A percentile compares a stretch with the other conserved stretches of the same genome.
These are phyloP conservation scores for Phyllotreta striolata DNA, from an alignment of 2,888 invertebrate species.

Conservation along the genomic window DNA sequence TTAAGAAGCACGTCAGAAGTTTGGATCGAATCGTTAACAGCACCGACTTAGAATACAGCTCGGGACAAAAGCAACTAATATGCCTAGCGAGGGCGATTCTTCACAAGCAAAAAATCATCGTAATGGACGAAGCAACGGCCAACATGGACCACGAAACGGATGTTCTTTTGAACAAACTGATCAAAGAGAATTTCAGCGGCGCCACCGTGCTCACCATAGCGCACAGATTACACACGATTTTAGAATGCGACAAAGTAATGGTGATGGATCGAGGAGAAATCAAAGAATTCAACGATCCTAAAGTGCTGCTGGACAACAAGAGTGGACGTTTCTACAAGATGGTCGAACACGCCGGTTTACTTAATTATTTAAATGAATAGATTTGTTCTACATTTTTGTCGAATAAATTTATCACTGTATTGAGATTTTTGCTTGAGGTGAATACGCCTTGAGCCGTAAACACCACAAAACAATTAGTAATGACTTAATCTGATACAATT, in stretches of 20 bases:
- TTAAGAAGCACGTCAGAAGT: constrained; percentile 73
- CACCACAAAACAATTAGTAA: too few species aligned
- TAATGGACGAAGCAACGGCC: constrained; percentile 66
- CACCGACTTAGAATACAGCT: constrained; percentile 57
- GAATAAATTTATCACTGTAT: background rate
- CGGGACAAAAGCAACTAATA: constrained; percentile 66
- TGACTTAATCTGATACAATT: too few species aligned
- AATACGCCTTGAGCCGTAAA: too few species aligned
- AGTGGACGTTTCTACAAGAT: constrained; percentile 70
- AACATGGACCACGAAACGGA: constrained; percentile 65
- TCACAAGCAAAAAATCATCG: constrained; percentile 61
- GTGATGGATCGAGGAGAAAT: constrained; percentile 63
- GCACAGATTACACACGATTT: constrained; percentile 61
- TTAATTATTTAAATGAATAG: constrained; percentile 27
- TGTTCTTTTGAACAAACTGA: constrained; percentile 63
- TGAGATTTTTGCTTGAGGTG: background rate
- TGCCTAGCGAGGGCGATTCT: constrained; percentile 66
- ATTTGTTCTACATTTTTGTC: background rate
- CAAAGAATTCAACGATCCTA: constrained; percentile 45
- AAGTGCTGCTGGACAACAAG: constrained; percentile 64
- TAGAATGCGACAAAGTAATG: constrained; percentile 65
- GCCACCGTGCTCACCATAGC: constrained; percentile 65
- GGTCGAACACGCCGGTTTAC: constrained; percentile 75
- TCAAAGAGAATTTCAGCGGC: constrained; percentile 62
- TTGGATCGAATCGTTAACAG: constrained; percentile 60